Evolutionary conservation across 1,140 invertebrate species (phyloP), one percentile per base, ranked within the genome.

Genomic region (Pachypeltis micranthus): DNA sequence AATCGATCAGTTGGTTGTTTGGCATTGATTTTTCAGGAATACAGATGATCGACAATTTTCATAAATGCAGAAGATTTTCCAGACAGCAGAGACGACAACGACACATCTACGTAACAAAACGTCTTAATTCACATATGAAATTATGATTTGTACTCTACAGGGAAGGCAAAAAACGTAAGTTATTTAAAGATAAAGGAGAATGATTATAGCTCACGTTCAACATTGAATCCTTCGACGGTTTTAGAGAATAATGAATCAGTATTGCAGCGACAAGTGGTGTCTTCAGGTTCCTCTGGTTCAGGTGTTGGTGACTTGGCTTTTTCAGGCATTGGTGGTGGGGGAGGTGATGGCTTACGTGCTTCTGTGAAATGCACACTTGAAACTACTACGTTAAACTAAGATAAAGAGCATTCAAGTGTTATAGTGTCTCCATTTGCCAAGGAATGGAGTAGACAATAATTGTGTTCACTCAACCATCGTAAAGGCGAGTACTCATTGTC

Each of bases 171-270:
- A 63, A 57, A 44, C 25, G 59, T 24, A 57, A 24, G 24, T 57
- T 28, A 57, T 57, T 58, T 1, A 63, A 23, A 29, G 44, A 39
- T 57, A 27, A 31, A 21, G 29, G n/a, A 19, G 34, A 63, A 1
- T 16, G 24, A 56, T 23, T 57, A 44, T 44, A 34, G 47, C 88
- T 88, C 80, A 90, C 88, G 85, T 81, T 89, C 84, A 63, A 87
- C 81, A 69, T 79, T 85, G 61, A 81, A 79, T 67, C 87, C 87
- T 74, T 85, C 81, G 58, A 90, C 78, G 12, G 86, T 86, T 72
- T 85, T 85, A 12, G 79, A 74, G 69, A 90, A 87, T 24, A 80
- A 74, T 0, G 87, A 87, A 54, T 81, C 81, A 65, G 77, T 76
- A 34, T 75, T 71, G 28, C 71, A 73, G 23, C 72, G 34, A 34